Conservation (phyloP, 1,140 invertebrate species). For the Reticulitermes speratus region DNA sequence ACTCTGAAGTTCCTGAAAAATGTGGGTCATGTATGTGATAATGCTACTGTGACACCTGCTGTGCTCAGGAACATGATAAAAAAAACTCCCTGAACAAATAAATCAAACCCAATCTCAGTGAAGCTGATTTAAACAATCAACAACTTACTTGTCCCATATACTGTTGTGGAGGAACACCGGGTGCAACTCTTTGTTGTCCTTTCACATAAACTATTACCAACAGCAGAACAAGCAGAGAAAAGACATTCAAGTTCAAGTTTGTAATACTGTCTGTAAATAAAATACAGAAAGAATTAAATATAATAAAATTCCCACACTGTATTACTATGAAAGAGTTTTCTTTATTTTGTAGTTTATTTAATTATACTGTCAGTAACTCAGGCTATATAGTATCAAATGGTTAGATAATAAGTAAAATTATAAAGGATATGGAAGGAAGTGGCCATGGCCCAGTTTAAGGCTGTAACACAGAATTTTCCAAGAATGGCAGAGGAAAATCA, state of each 20-base stretch:
- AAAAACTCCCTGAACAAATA: background rate
- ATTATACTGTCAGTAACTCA: too few species aligned
- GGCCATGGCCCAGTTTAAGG: too few species aligned
- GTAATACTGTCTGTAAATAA: background rate
- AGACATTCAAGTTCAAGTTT: background rate
- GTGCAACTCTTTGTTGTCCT: conserved; percentile 29
- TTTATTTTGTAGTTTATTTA: too few species aligned
- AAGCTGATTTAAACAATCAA: background rate
- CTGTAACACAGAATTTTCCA: too few species aligned
- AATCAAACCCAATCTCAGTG: background rate
- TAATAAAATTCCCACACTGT: background rate
- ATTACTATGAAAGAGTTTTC: background rate
- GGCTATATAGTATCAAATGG: too few species aligned
- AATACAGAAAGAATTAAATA: background rate
- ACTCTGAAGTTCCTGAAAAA: too few species aligned
- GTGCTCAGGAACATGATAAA: too few species aligned
- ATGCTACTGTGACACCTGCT: background rate
- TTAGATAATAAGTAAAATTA: too few species aligned
- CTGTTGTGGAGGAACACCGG: conserved; percentile 33
- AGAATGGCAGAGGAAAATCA: too few species aligned
- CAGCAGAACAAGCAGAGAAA: background rate
- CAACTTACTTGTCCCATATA: conserved; percentile 28
- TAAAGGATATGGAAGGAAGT: too few species aligned
- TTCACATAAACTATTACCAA: background rate
- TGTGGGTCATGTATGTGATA: background rate